These are phyloP conservation scores for Xestia rhomboidea DNA, from an alignment of 2,888 invertebrate species.

Conservation along the genomic window DNA sequence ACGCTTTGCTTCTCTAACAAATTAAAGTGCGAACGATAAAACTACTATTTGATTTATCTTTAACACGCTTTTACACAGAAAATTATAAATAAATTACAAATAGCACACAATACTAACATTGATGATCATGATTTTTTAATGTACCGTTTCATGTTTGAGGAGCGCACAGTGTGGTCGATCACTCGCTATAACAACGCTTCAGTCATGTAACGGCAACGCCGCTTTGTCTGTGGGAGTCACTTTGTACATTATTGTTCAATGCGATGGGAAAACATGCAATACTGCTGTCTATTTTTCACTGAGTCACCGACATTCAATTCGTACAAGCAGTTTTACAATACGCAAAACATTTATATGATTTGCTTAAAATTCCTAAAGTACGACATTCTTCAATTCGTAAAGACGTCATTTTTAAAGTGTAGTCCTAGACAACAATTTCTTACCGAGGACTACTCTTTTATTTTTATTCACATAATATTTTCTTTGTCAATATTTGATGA, in stretches of 20 bases:
- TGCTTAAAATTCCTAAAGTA: conserved; percentile 10
- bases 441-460: background rate
- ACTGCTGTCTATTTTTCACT: conserved; percentile 31
- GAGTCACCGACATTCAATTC: conserved; percentile 27
- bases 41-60: conserved; percentile 30
- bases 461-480: background rate
- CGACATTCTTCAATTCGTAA: too few relatives aligned
- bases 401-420: background rate
- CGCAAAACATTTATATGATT: conserved; percentile 19
- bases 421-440: background rate
- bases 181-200: conserved; percentile 66
- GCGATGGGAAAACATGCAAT: conserved; percentile 10
- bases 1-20: conserved; percentile 62
- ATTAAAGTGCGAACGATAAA: conserved; percentile 29
- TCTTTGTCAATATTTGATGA: conserved; percentile 17
- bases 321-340: conserved; percentile 27
- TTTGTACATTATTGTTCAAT: conserved; percentile 53
- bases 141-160: conserved; percentile 53
- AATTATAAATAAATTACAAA: conserved; percentile 28
- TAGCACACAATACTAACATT: conserved; percentile 59
- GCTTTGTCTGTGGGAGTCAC: conserved; percentile 66
- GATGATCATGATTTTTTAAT: conserved; percentile 45
- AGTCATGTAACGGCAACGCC: conserved; percentile 65
- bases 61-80: conserved; percentile 54
- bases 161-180: conserved; percentile 67